These are phyloP conservation scores for Labeo catla DNA, from an alignment of 2,113 vertebrate genomes.

Conservation along the genomic window DNA sequence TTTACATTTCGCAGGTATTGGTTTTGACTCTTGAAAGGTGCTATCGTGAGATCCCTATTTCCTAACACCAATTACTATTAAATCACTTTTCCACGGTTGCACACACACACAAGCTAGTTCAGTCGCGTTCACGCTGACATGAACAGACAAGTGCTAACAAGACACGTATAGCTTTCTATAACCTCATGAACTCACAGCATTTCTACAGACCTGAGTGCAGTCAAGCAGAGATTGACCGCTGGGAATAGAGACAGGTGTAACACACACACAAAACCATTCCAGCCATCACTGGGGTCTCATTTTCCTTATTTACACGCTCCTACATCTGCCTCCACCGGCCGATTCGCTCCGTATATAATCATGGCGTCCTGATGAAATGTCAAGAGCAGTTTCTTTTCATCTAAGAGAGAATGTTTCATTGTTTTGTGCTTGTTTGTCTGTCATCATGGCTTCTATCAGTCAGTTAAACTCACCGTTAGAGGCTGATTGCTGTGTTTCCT, in stretches of 20 bases:
- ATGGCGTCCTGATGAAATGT: conserved; percentile 40
- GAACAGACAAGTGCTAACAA: conserved; percentile 37
- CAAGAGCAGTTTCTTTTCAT: conserved; percentile 30
- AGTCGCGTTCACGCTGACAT: background rate
- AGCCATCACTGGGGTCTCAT: conserved; percentile 37
- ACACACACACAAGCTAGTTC: background rate
- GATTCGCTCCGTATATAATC: conserved; percentile 32
- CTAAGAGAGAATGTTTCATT: conserved; percentile 6
- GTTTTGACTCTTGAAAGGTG: background rate
- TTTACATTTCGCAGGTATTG: background rate
- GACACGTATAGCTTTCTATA: background rate
- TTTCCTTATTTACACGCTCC: conserved; percentile 33
- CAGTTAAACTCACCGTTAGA: background rate
- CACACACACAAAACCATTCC: background rate
- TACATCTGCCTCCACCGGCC: background rate
- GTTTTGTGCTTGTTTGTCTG: conserved; percentile 17
- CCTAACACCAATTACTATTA: background rate
- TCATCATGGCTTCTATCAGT: background rate
- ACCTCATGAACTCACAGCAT: conserved; percentile 4
- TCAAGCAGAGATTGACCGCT: conserved; percentile 14
- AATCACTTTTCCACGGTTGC: background rate
- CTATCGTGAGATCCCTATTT: background rate
- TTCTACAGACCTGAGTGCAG: conserved; percentile 18
- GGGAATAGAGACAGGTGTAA: background rate
- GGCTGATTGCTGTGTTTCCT: conserved; percentile 2